Evolutionary conservation across 2,113 vertebrate species (phyloP), one percentile per base, ranked within the genome.

Genomic region (Rhagologus leucostigma): DNA sequence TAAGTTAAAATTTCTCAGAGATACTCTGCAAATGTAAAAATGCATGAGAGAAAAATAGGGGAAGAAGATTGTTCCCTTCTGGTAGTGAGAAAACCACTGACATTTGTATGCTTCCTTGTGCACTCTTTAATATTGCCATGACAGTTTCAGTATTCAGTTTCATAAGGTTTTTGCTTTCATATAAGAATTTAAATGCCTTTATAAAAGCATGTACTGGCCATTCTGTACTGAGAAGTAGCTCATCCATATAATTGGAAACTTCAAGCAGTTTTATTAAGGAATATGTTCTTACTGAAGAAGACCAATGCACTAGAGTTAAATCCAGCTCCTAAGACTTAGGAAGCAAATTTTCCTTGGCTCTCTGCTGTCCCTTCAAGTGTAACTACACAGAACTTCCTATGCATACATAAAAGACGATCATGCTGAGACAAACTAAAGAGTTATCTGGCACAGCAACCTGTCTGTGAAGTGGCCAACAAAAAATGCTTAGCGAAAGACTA

Each of bases 241-340:
- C 91, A 96, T 88, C 93, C 90, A 90, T 86, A 87, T 86, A 94
- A 93, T 94, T 89, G 88, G 82, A 95, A 95, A 75, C 80, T 22
- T 60, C 41, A 75, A 89, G 42, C 19, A 86, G 37, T 87, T 97
- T 93, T 95, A 84, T 95, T 97, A 84, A 95, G 88, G 63, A 95
- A 90, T 52, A 44, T 55, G 83, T 84, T 84, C 35, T 82, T 95
- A 59, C 42, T 70, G 71, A 86, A 74, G 84, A 77, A 68, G 59
- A 64, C 76, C 41, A 50, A 29, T 76, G 82, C 67, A 85, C 11
- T 91, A 18, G 46, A 75, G 56, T 92, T 95, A 86, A 94, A 94
- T n/a, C 50, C 77, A 87, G 33, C 32, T 83, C 33, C 24, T 87
- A 73, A 60, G 37, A 60, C 30, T 55, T 41, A 75, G 42, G 52